These are phyloP conservation scores for Megalopta genalis DNA, from an alignment of 1,140 invertebrate species.

Conservation along the genomic window DNA sequence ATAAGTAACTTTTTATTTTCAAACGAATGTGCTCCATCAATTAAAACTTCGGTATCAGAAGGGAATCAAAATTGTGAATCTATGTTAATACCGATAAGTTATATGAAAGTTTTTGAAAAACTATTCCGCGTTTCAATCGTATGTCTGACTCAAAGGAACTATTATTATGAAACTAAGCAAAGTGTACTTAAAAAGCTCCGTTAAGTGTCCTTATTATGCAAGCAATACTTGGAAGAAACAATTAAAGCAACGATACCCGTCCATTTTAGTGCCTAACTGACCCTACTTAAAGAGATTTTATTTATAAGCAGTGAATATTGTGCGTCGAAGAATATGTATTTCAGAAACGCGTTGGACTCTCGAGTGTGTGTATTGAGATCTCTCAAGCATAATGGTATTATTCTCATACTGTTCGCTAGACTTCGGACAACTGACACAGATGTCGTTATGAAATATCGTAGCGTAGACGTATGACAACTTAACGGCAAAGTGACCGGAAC, in stretches of 20 bases:
- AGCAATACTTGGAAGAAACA: conserved; percentile 59
- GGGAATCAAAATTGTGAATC: not conserved
- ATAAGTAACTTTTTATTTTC: too few species aligned
- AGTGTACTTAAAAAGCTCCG: conserved; percentile 74
- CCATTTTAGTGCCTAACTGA: conserved; percentile 75
- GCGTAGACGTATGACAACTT: conserved; percentile 28
- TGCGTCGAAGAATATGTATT: conserved; percentile 30
- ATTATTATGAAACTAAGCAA: conserved; percentile 40
- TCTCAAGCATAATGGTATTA: conserved; percentile 63
- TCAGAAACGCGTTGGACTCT: conserved; percentile 31
- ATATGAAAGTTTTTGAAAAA: not conserved
- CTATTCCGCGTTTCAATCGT: not conserved
- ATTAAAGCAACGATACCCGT: conserved; percentile 68
- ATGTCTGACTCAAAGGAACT: conserved; percentile 11
- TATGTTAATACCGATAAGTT: not conserved
- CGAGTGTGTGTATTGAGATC: conserved; percentile 44
- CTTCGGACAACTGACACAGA: not conserved
- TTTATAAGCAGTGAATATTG: conserved; percentile 58
- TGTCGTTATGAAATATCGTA: conserved; percentile 22
- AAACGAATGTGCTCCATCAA: too few species aligned
- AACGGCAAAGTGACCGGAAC: conserved; percentile 1
- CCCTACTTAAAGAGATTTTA: conserved; percentile 55
- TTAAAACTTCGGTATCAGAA: too few species aligned
- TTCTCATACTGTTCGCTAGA: conserved; percentile 10
- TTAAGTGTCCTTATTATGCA: conserved; percentile 68